Evolutionary conservation across 2,888 invertebrate species (phyloP), one percentile per base, ranked within the genome.

Genomic region (Pyrrhosoma nymphula): DNA sequence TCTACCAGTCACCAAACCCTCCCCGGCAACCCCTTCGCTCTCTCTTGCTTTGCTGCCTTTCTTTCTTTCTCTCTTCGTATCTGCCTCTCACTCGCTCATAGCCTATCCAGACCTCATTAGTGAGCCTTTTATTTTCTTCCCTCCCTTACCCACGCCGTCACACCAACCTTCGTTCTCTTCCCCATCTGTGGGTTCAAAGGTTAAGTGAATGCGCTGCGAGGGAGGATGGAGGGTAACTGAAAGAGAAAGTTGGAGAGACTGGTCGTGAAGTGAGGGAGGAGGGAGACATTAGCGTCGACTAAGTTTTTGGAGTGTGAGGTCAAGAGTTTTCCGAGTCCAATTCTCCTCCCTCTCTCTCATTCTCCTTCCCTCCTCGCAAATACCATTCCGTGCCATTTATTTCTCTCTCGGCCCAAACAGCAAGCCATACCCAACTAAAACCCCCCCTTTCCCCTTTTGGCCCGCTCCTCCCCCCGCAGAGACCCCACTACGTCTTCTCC

Each of bases 21-120:
- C n/a, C 30, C n/a, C 82, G 30, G 4, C 82, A 82, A 6, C 26
- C 18, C 30, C 18, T 30, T 82, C 82, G 35, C 82, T 10, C 35
- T 47, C 69, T 26, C 69, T 69, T n/a, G 69, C 69, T 47, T 69
- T n/a, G 82, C 82, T 35, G 14, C 23, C 47, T 20, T 47, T 14
- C 60, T 47, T 26, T n/a, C 89, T 8, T 47, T 56, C 89, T 60
- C 16, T 60, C 20, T 60, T 60, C 60, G 2, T 20, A 60, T 60
- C 20, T 2, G 60, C 60, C 6, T 55, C 88, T 20, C 23, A 56
- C n/a, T n/a, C n/a, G 14, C 47, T 6, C 89, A 14, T 30, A 47
- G 35, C 56, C 26, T 10, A 56, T 56, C 89, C 55, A 56, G 89
- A 89, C 89, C 89, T 89, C 89, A 89, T 89, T 89, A 89, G 89